Percentiles rank a stretch among this genome's conserved stretches.
Conservation (phyloP, 2,797 vertebrate species). For the Australoheros facetus region DNA sequence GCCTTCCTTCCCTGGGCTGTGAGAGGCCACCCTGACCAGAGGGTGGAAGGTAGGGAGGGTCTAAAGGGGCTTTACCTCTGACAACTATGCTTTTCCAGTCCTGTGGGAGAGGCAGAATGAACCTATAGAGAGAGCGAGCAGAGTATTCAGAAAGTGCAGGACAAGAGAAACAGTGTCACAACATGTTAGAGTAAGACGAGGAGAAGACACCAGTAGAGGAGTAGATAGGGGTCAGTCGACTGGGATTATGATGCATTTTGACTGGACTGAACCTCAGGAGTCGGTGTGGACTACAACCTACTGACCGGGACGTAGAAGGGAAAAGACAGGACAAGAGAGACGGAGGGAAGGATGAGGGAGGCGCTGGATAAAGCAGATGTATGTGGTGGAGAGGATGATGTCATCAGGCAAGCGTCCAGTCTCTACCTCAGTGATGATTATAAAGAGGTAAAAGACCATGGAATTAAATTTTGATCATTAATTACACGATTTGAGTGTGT, state of each 20-base stretch:
- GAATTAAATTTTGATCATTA: neutral
- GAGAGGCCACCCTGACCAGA: slow-evolving; percentile 63
- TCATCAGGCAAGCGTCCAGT: slow-evolving; percentile 81
- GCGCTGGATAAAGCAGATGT: slow-evolving; percentile 75
- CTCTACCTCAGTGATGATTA: slow-evolving; percentile 83
- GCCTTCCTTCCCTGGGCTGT: slow-evolving; percentile 34
- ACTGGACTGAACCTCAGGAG: slow-evolving; percentile 41
- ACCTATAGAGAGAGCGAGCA: slow-evolving; percentile 5
- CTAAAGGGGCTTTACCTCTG: slow-evolving; percentile 70
- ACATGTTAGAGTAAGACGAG: slow-evolving; percentile 41
- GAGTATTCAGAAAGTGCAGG: slow-evolving; percentile 28
- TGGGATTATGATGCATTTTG: slow-evolving; percentile 42
- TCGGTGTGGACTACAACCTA: slow-evolving; percentile 31
- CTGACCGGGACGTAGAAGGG: slow-evolving; percentile 31
- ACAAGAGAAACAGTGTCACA: slow-evolving; percentile 42
- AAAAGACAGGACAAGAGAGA: slow-evolving; percentile 24
- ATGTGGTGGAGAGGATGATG: slow-evolving; percentile 82
- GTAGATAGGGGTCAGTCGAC: slow-evolving; percentile 13
- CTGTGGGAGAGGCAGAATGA: slow-evolving; percentile 38
- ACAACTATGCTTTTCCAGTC: slow-evolving; percentile 62
- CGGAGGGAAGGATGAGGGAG: slow-evolving; percentile 61
- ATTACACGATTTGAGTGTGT: neutral
- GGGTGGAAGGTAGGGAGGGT: slow-evolving; percentile 75
- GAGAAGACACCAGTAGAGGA: slow-evolving; percentile 26
- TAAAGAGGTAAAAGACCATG: slow-evolving; percentile 87